These are phyloP conservation scores for Catharus bicknelli DNA, from an alignment of 2,113 vertebrate species.

Conservation along the genomic window DNA sequence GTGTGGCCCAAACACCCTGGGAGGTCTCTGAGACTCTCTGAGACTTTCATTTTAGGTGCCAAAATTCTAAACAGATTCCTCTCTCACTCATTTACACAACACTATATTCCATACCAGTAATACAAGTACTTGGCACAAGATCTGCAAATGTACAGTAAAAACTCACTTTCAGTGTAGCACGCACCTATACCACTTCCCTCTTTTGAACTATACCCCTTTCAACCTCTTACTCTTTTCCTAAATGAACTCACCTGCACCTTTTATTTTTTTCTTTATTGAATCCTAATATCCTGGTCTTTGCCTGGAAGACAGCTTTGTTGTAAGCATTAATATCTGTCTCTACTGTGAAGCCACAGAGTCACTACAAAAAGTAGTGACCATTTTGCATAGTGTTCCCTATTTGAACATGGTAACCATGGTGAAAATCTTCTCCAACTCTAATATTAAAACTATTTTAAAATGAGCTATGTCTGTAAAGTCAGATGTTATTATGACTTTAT, in stretches of 20 bases:
- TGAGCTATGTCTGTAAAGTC: background rate
- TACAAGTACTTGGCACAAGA: background rate
- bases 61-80: background rate
- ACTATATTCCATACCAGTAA: background rate
- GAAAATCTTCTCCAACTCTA: background rate
- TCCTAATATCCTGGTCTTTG: background rate
- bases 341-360: background rate
- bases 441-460: background rate
- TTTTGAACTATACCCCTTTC: background rate
- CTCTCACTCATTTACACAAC: background rate
- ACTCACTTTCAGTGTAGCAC: background rate
- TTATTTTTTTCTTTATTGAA: background rate
- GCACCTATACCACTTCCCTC: background rate
- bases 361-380: background rate
- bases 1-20: background rate
- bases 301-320: background rate
- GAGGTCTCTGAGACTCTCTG: background rate
- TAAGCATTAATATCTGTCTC: background rate
- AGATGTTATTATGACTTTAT: background rate
- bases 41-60: background rate
- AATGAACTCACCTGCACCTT: rapidly evolving
- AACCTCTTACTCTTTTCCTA: background rate
- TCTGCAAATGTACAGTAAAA: background rate
- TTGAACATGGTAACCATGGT: background rate
- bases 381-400: background rate